Base-by-base conservation (phyloP, 2,113 vertebrate genomes). In the Hippocampus zosterae region DNA sequence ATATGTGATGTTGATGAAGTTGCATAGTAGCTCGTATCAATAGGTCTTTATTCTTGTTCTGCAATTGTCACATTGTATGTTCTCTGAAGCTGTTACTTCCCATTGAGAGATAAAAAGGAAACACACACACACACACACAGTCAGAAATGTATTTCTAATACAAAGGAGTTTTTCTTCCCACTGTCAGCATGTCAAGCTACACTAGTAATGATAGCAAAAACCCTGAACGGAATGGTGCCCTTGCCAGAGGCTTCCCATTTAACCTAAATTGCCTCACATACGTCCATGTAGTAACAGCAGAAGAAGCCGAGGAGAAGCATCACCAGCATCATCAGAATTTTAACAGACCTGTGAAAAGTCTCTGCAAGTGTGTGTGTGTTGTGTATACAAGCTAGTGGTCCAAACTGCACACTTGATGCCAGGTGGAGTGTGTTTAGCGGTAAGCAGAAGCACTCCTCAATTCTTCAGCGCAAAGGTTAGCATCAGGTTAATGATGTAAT, bases 201-300 rank as follows among this genome's bases (percentile, higher is more conserved):
- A 52, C 69, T 63, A 59, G 37, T 76, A 80, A 87, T 72, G 73
- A 83, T 77, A 78, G 52, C 21, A 70, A 76, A 73, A 66, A 65
- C 76, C 67, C 62, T 75, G 78, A 25, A 76, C 82, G 72, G 77
- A 75, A 62, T 82, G 80, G 72, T 73, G 84, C 42, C 79, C 73
- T 82, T 76, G 84, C 84, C 81, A 72, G 23, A 52, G 77, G 85
- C 82, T 41, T 77, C 73, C 69, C 74, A 77, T 77, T 87, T 84
- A 86, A 90, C 82, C 84, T 84, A 79, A 77, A 80, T 80, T 70
- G 72, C 79, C 79, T 82, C 82, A 27, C 64, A 72, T 82, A 12
- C 12, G 42, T 44, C 71, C 78, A 80, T 86, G 84, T 83, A 82
- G 83, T 73, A 80, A 57, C 73, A 74, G 73, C 72, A 74, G 73